Conservation (phyloP, 2,797 vertebrate genomes). For the Sebastiscus albofasciatus region DNA sequence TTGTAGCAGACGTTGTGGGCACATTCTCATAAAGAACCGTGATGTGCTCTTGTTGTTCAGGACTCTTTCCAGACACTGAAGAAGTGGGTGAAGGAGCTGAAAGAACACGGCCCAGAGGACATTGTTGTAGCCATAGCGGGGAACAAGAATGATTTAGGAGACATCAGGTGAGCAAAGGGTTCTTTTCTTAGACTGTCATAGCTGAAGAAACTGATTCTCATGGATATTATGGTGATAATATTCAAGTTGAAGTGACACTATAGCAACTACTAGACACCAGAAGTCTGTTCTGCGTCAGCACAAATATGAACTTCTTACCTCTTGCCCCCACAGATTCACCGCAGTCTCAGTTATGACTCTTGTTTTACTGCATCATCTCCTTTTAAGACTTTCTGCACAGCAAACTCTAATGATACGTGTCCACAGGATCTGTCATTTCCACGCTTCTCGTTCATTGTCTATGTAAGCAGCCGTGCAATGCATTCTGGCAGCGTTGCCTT, state of each 20-base stretch:
- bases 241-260: not conserved
- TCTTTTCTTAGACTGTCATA: not conserved
- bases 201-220: not conserved
- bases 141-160: slow-evolving; percentile 98
- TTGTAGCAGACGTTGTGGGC: slow-evolving; percentile 3
- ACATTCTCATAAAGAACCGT: not conserved
- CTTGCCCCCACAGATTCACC: not conserved
- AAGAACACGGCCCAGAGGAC: slow-evolving; percentile 98
- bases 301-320: not conserved
- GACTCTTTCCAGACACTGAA: slow-evolving; percentile 99
- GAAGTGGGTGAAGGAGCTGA: slow-evolving; percentile 99
- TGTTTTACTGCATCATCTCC: not conserved
- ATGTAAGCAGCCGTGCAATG: too few relatives aligned
- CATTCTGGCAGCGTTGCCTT: too few relatives aligned
- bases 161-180: slow-evolving; percentile 88
- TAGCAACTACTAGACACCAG: not conserved
- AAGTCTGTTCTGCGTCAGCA: not conserved
- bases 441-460: too few relatives aligned
- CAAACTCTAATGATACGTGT: too few relatives aligned
- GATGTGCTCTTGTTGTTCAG: slow-evolving; percentile 75
- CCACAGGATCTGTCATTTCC: too few relatives aligned
- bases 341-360: not conserved
- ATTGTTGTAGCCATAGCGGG: slow-evolving; percentile 98
- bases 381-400: not conserved
- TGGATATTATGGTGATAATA: not conserved